Conservation (phyloP, 2,113 vertebrate species). For the Crotalus tigris region DNA sequence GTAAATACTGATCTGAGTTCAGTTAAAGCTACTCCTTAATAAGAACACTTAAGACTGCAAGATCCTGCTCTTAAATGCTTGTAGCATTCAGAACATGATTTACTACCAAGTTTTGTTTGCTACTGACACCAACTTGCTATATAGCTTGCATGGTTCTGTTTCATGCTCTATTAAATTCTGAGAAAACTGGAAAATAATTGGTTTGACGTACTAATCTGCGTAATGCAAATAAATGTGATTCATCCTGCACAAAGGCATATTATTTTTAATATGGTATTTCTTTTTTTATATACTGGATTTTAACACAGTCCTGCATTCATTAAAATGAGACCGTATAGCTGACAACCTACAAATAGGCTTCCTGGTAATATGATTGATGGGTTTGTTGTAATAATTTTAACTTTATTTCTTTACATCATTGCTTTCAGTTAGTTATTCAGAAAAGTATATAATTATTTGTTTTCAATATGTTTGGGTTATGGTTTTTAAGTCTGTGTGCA, state of each 20-base stretch:
- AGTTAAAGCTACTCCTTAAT: background rate
- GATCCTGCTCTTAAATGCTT: constrained; percentile 40
- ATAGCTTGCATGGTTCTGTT: constrained; percentile 1
- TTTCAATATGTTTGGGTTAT: background rate
- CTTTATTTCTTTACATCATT: background rate
- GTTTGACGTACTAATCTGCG: constrained; percentile 47
- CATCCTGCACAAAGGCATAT: constrained; percentile 29
- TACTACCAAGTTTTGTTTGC: constrained; percentile 44
- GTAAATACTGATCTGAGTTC: background rate
- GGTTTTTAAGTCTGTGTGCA: background rate
- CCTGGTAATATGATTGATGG: accelerated
- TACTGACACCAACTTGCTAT: constrained; percentile 31
- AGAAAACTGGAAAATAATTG: constrained; percentile 52
- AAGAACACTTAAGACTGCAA: background rate
- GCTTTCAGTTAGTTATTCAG: accelerated
- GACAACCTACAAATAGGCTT: background rate
- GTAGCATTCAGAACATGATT: constrained; percentile 35
- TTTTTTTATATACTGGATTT: background rate
- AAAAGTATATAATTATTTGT: background rate
- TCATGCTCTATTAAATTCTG: constrained; percentile 29
- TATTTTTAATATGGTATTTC: constrained; percentile 17
- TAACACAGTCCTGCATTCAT: background rate
- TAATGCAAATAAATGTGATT: constrained; percentile 45
- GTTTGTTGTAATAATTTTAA: background rate
- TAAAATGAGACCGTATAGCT: accelerated